Evolutionary conservation across 2,113 vertebrate genomes (phyloP), one percentile per base, ranked within the genome.

Genomic region (Spea multiplicata): DNA sequence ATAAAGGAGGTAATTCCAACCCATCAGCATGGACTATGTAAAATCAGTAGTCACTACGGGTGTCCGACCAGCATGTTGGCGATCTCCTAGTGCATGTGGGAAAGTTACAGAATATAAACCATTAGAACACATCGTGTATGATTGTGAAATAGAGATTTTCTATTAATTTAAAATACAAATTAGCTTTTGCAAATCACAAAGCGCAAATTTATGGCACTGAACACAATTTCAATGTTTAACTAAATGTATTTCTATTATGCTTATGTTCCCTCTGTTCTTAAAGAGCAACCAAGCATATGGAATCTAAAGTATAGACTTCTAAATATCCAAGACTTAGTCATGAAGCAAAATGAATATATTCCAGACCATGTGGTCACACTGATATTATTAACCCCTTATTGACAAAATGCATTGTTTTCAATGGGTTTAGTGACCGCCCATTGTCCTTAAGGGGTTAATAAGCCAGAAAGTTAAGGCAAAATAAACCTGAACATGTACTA

Each of bases 231-330:
- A 71, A 62, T 78, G 76, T 68, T 16, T 78, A 78, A 78, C 76
- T 71, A 71, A 69, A 71, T 78, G 57, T 71, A 64, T 69, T 78
- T 78, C 67, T 78, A 66, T 78, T 78, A 55, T 78, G 67, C 76
- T 71, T 78, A 67, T 78, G 76, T 78, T 71, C 68, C 76, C 68
- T 78, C 76, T 64, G 76, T 78, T 78, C 76, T 78, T 78, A 78
- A 78, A 71, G 59, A 71, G 76, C 76, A 71, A 78, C 64, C 76
- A 78, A 78, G 76, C 76, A 70, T 78, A 64, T 16, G 48, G 67
- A 16, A 44, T 71, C 67, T 71, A 71, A 30, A 78, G 66, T 78
- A 78, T 71, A 71, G 67, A 71, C 61, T 71, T 78, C 71, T 78
- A 78, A 71, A 78, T 78, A 78, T 71, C 55, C 59, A 52, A 64